Evolutionary conservation across 2,113 vertebrate genomes (phyloP).

Genomic region (Ceuthmochares aereus): DNA sequence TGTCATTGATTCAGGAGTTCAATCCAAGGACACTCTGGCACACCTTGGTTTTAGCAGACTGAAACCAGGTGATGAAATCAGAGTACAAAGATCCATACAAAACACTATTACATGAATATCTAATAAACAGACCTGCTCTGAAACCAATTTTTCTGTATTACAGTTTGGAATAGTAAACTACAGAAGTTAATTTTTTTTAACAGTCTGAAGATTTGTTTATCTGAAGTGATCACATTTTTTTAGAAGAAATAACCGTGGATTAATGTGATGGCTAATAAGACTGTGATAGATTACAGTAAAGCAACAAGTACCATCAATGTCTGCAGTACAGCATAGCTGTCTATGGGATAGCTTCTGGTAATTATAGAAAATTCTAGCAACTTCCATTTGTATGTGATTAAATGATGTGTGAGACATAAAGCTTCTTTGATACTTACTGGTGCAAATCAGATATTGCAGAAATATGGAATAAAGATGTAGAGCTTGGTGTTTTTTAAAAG

Average conservation of each 20-base stretch:
- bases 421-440: background rate
- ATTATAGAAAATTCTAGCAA: background rate
- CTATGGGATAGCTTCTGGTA: background rate
- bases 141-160: background rate
- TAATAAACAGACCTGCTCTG: background rate
- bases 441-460: background rate
- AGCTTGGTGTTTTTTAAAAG: background rate
- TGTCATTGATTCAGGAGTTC: slow-evolving; percentile 44
- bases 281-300: background rate
- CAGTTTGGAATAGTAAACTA: background rate
- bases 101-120: background rate
- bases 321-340: background rate
- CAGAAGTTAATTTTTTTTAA: background rate
- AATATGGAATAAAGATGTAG: background rate
- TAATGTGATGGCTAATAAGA: background rate
- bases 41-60: background rate
- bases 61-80: slow-evolving; percentile 21
- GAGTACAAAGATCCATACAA: background rate
- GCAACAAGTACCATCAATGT: background rate
- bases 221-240: background rate
- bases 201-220: background rate
- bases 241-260: background rate
- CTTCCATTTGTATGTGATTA: background rate
- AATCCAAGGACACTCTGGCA: background rate
- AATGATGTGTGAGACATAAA: background rate